phyloP scores from a whole-genome alignment of 2,888 invertebrate genomes.

The Chouioia cunea region DNA sequence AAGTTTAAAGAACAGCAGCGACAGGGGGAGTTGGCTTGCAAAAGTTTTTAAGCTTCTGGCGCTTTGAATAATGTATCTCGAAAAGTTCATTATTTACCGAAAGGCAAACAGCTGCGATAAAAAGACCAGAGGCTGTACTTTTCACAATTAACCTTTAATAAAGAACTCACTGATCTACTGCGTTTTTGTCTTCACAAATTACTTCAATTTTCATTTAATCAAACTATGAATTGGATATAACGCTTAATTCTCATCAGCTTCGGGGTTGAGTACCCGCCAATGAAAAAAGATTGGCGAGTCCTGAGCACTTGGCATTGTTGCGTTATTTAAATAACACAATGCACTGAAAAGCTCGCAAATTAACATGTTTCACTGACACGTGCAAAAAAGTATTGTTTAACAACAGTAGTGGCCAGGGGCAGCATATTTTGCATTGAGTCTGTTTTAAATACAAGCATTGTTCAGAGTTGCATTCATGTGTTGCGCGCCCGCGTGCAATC shows the following conservation, averaged over 20 bases:
- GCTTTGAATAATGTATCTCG: conserved; percentile 32
- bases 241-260: too few relatives aligned
- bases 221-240: too few relatives aligned
- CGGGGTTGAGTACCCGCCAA: background rate
- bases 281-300: background rate
- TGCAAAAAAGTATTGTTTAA: conserved; percentile 25
- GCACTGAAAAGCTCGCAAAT: conserved; percentile 1
- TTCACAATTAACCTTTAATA: conserved; percentile 32
- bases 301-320: too few relatives aligned
- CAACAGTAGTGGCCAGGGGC: background rate
- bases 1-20: background rate
- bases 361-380: conserved; percentile 11
- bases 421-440: conserved; percentile 33
- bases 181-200: background rate
- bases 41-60: conserved; percentile 22
- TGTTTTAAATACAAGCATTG: conserved; percentile 23
- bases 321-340: too few relatives aligned
- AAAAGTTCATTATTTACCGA: conserved; percentile 37
- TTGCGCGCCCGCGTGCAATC: background rate
- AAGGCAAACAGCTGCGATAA: conserved; percentile 12
- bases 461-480: conserved; percentile 12
- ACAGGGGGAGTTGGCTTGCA: background rate
- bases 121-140: background rate
- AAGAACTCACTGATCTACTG: background rate
- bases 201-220: too few relatives aligned